Conservation (phyloP, 1,140 invertebrate genomes). For the Lepeophtheirus salmonis region DNA sequence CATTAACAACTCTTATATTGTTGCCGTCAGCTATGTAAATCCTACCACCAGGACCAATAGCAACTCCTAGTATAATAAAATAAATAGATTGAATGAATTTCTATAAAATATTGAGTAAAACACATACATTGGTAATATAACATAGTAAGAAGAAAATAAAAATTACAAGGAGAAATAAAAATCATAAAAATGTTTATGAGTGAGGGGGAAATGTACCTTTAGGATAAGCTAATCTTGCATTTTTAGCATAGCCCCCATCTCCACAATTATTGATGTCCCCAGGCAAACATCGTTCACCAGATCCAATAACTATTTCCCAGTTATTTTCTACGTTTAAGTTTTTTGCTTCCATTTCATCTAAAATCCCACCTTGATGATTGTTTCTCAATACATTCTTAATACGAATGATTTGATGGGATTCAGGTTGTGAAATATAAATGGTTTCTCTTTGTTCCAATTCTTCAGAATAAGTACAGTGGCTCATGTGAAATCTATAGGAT, state of each 20-base stretch:
- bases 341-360: slow-evolving; percentile 16
- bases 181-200: no score
- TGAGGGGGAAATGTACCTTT: slow-evolving; percentile 55
- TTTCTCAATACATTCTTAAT: slow-evolving; percentile 11
- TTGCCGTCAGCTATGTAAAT: slow-evolving; percentile 88
- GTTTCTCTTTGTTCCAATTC: slow-evolving; percentile 18
- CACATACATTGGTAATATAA: no score
- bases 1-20: slow-evolving; percentile 74
- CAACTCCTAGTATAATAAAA: slow-evolving; percentile 39
- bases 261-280: slow-evolving; percentile 71
- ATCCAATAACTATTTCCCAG: slow-evolving; percentile 75
- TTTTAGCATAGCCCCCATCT: slow-evolving; percentile 68
- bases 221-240: slow-evolving; percentile 83
- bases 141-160: no score
- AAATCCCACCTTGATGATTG: background rate
- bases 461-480: slow-evolving; percentile 28
- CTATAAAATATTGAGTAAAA: no score
- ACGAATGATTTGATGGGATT: slow-evolving; percentile 48
- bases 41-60: slow-evolving; percentile 67
- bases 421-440: slow-evolving; percentile 77
- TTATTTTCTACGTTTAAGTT: slow-evolving; percentile 52
- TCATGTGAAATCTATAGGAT: slow-evolving; percentile 83
- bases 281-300: slow-evolving; percentile 80
- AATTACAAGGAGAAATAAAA: no score
- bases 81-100: background rate